Evolutionary conservation across 2,113 vertebrate species (phyloP).

Genomic region (Seriola dumerili): DNA sequence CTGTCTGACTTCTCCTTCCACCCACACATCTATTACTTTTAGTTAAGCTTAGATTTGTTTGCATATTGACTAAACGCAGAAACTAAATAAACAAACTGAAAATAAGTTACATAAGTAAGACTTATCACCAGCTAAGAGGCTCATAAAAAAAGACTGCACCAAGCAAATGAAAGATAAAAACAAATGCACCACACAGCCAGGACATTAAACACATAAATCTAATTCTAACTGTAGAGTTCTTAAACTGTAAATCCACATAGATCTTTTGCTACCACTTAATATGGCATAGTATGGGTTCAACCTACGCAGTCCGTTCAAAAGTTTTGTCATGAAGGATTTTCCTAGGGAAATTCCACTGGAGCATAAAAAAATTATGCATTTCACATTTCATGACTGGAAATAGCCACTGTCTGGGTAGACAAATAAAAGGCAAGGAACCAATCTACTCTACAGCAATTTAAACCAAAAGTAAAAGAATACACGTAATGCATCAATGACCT

Average conservation of each 20-base stretch:
- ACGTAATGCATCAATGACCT: not conserved
- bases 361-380: not conserved
- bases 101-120: not conserved
- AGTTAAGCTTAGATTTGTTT: conserved; percentile 7
- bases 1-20: conserved; percentile 36
- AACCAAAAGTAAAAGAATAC: not conserved
- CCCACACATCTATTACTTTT: conserved; percentile 28
- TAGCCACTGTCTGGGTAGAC: not conserved
- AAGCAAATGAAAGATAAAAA: not conserved
- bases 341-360: not conserved
- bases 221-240: not conserved
- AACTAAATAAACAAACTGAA: not conserved
- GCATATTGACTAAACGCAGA: conserved; percentile 11
- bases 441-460: not conserved
- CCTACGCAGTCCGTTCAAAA: not conserved
- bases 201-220: not conserved
- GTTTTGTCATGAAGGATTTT: not conserved
- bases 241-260: not conserved
- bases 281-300: not conserved
- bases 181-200: not conserved
- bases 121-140: not conserved
- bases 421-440: not conserved
- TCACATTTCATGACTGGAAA: not conserved
- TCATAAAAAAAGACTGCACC: not conserved
- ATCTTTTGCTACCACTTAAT: not conserved